These are phyloP conservation scores for Clanis bilineata DNA, from an alignment of 2,888 invertebrate species.

Conservation along the genomic window DNA sequence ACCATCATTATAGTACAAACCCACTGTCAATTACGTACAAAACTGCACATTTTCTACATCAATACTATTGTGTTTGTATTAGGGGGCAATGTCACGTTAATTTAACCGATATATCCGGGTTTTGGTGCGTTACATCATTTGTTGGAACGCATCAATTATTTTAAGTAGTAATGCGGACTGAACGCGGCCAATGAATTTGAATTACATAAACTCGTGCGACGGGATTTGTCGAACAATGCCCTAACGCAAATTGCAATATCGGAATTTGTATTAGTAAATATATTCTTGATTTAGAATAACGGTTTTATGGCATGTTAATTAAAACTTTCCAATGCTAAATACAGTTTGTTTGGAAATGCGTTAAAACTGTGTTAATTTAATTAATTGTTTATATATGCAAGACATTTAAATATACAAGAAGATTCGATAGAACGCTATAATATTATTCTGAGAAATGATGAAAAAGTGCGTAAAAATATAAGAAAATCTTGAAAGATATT, in stretches of 20 bases:
- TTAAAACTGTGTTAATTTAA: neutral
- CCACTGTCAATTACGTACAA: conserved; percentile 55
- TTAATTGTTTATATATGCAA: neutral
- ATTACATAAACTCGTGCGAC: neutral
- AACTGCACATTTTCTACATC: conserved; percentile 52
- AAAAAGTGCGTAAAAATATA: neutral
- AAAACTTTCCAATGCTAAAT: neutral
- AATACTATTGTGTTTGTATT: conserved; percentile 48
- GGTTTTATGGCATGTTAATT: neutral
- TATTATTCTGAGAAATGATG: neutral
- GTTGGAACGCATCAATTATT: conserved; percentile 19
- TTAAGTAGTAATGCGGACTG: neutral
- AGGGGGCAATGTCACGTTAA: conserved; percentile 50
- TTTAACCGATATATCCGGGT: conserved; percentile 40
- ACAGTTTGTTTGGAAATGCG: neutral
- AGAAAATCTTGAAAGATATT: neutral
- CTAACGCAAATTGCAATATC: neutral
- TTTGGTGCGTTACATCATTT: conserved; percentile 35
- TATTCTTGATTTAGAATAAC: neutral
- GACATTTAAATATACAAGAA: neutral
- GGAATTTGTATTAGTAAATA: neutral
- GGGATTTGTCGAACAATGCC: neutral
- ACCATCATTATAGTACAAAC: conserved; percentile 56
- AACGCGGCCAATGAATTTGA: neutral
- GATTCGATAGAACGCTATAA: neutral